These are phyloP conservation scores for Lipophrys pholis DNA, from an alignment of 2,113 vertebrate genomes.

Conservation along the genomic window DNA sequence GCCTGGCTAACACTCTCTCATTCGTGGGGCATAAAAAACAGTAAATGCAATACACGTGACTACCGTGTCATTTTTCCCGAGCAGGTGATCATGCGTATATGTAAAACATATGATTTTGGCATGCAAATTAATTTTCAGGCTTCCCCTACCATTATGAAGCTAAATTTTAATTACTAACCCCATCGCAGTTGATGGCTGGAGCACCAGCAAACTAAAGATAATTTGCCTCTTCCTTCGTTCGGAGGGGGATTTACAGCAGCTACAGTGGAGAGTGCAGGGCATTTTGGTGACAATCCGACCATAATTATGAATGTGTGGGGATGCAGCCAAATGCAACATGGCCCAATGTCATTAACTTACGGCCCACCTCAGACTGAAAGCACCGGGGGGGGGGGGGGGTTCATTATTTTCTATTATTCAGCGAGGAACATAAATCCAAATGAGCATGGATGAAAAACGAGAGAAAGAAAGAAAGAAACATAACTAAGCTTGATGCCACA, in stretches of 20 bases:
- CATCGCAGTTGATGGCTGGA: conserved; percentile 73
- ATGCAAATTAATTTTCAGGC: conserved; percentile 73
- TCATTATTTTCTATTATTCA: conserved; percentile 84
- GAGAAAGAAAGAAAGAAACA: conserved; percentile 27
- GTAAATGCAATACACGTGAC: not conserved
- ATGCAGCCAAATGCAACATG: conserved; percentile 75
- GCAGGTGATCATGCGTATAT: conserved; percentile 41
- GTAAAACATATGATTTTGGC: conserved; percentile 48
- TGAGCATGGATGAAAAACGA: conserved; percentile 55
- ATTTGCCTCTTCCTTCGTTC: conserved; percentile 67
- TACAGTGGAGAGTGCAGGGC: conserved; percentile 43
- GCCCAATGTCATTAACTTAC: conserved; percentile 80
- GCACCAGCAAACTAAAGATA: conserved; percentile 68
- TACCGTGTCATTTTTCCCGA: conserved; percentile 13
- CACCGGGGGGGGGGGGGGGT: conserved; percentile 53
- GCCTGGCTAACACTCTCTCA: not conserved
- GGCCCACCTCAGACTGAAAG: conserved; percentile 72
- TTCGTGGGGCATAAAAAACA: conserved; percentile 7
- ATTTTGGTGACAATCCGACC: conserved; percentile 80
- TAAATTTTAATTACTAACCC: conserved; percentile 81
- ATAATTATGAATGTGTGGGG: conserved; percentile 77
- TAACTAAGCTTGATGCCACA: conserved; percentile 58
- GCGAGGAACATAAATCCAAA: conserved; percentile 72
- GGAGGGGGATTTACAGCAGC: conserved; percentile 47
- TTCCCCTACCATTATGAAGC: conserved; percentile 77